Base-by-base conservation (phyloP, 2,797 vertebrate species). In the Myotis myotis region DNA sequence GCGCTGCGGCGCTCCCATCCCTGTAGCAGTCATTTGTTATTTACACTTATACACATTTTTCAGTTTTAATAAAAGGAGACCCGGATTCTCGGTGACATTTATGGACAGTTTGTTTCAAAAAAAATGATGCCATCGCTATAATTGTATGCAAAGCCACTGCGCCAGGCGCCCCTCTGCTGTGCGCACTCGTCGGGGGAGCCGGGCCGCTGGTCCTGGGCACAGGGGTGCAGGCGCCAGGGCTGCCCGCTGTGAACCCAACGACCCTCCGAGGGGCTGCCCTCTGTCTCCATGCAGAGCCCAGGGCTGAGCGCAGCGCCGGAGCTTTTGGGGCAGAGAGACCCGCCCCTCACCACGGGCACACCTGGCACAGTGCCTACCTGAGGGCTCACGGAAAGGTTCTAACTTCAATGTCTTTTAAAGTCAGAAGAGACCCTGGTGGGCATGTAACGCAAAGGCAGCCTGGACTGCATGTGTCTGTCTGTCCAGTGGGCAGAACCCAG, bases 51-150 rank as follows among this genome's bases (percentile, higher is more conserved):
- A 98, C 97, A 95, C 98, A 97, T 99, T 98, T 98, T 98, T 98
- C 97, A 97, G 98, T 98, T 98, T 98, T 99, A 99, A 99, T 99
- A 99, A 99, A 99, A 99, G 98, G 97, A 98, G 98, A 98, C 93
- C 12, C 12, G 97, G 97, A 98, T 98, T 98, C 98, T 97, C 53
- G 3, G 98, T 98, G 98, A 98, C 98, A 98, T 98, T 98, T 98
- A 98, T 98, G 98, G 98, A 98, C 81, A 91, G 97, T 98, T 98
- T 98, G 97, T 97, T 98, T 97, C 64, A 49, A 88, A 89, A 96
- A 98, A 97, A 97, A 97, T 95, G 95, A 97, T 96, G 91, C 94
- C 51, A 0, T 97, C 96, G 51, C 93, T 64, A 51, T 97, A 97
- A 98, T 95, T 94, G 90, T 93, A 96, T 97, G 96, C 88, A 95